Evolutionary conservation across 2,113 vertebrate species (phyloP), one percentile per base, ranked within the genome.

Genomic region (Odontophorus gujanensis): DNA sequence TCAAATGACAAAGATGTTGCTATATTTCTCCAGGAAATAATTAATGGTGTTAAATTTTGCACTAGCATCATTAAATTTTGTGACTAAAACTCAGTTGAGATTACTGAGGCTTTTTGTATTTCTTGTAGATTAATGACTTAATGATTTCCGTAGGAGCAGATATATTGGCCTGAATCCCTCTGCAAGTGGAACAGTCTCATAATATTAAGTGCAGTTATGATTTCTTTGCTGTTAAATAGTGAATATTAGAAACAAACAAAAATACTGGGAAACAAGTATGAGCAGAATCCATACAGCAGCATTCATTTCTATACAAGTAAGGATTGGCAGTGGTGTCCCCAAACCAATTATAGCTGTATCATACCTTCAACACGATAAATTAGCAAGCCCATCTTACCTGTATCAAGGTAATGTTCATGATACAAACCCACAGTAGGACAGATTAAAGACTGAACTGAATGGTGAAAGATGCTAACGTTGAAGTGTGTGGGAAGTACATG

Each of bases 361-460:
- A 0, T 53, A 55, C 55, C 25, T 55, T 59, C n/a, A 66, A 59
- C 24, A 26, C 40, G 38, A 51, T 13, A 65, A 71, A 58, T 80
- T 32, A 76, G 28, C 58, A 63, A 80, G 22, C 24, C 72, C 24
- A 51, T 45, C 12, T 32, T 16, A 17, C 61, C 36, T 34, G 20
- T 59, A 36, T 51, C 38, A 71, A 69, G 51, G 24, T 76, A 85
- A 65, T 4, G 6, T 65, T 76, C 32, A 45, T 58, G 36, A n/a
- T 58, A 63, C 55, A 92, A 75, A 69, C 57, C 42, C 28, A 1
- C 47, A 42, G 36, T 45, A 72, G 34, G 18, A 53, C 58, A 71
- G n/a, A 59, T 0, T 1, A 42, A 65, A 71, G n/a, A 65, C 0
- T 1, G 9, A 76, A 38, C 43, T 17, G 58, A 77, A 72, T 24